Conservation (phyloP, 1,140 invertebrate genomes). For the Caerostris extrusa region DNA sequence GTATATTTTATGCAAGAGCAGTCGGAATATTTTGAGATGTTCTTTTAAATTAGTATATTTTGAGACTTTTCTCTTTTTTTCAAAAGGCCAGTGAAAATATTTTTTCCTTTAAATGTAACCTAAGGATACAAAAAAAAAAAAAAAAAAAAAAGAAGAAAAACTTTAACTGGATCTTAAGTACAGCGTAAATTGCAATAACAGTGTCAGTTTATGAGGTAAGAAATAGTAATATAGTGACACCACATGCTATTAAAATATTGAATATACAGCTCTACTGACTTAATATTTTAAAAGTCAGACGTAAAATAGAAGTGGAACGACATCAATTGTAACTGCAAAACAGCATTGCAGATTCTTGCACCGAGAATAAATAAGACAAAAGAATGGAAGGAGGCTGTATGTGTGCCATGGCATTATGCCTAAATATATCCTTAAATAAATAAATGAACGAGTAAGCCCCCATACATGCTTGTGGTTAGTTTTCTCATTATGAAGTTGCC, state of each 20-base stretch:
- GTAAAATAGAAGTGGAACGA: conserved; percentile 31
- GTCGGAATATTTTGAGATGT: no score
- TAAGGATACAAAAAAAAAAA: no score
- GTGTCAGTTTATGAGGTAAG: not conserved
- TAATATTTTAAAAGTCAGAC: conserved; percentile 22
- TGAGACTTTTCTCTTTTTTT: no score
- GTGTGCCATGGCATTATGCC: conserved; percentile 32
- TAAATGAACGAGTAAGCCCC: conserved; percentile 15
- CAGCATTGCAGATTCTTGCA: conserved; percentile 30
- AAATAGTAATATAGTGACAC: not conserved
- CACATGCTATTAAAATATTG: not conserved
- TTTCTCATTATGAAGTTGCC: conserved; percentile 21
- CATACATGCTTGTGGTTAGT: not conserved
- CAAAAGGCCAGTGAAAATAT: no score
- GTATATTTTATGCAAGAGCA: no score
- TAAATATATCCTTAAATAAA: conserved; percentile 40
- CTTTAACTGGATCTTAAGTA: no score
- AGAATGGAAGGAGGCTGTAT: conserved; percentile 23
- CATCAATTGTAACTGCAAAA: conserved; percentile 9
- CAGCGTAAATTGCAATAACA: no score
- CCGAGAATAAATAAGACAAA: conserved; percentile 14
- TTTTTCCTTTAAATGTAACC: no score
- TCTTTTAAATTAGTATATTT: no score
- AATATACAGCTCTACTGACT: not conserved
- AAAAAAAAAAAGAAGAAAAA: no score